phyloP scores from a whole-genome alignment of 2,113 vertebrate genomes.

The Heterocephalus glaber region DNA sequence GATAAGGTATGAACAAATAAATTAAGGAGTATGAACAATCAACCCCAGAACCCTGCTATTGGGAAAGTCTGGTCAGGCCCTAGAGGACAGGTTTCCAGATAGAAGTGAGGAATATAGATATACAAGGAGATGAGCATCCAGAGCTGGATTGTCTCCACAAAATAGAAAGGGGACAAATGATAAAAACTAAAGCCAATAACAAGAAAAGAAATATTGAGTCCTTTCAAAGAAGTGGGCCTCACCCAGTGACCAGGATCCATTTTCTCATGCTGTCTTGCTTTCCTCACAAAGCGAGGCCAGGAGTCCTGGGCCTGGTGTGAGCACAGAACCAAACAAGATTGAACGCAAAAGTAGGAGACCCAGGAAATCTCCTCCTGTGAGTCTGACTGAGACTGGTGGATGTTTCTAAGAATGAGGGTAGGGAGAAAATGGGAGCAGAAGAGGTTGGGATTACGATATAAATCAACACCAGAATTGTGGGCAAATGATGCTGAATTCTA shows the following conservation, averaged over 20 bases:
- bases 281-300: neutral
- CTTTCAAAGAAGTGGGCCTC: neutral
- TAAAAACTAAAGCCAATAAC: neutral
- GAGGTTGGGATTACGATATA: neutral
- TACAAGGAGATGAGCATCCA: neutral
- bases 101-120: neutral
- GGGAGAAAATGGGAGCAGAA: neutral
- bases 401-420: neutral
- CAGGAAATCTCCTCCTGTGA: neutral
- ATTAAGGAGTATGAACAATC: neutral
- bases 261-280: neutral
- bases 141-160: neutral
- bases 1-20: neutral
- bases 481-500: conserved; percentile 39
- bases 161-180: neutral
- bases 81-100: neutral
- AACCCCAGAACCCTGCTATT: neutral
- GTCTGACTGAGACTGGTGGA: neutral
- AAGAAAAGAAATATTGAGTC: neutral
- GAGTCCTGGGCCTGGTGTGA: neutral
- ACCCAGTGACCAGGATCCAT: neutral
- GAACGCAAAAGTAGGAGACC: neutral
- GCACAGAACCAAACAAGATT: neutral
- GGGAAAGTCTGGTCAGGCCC: neutral
- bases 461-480: conserved; percentile 7